Base-by-base conservation (phyloP, 2,888 invertebrate species). In the Eledona agricola region DNA sequence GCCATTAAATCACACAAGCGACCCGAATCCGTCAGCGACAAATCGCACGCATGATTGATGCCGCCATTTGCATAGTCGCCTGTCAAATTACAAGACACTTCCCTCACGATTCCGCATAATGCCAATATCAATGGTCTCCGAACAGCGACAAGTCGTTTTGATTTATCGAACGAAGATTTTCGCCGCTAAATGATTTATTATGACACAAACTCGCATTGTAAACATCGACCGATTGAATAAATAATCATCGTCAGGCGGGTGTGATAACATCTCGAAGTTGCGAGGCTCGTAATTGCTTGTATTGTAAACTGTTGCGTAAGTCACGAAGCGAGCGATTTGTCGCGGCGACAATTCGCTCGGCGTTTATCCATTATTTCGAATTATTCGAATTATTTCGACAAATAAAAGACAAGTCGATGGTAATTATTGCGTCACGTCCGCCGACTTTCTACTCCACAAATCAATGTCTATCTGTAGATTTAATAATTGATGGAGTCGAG, bases 391-490 rank as follows among this genome's bases (percentile, higher is more conserved):
- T n/a, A n/a, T n/a, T n/a, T n/a, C n/a, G n/a, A n/a, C n/a, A n/a
- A n/a, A n/a, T n/a, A n/a, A n/a, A n/a, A n/a, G n/a, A n/a, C n/a
- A n/a, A n/a, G n/a, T n/a, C n/a, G n/a, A n/a, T n/a, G n/a, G n/a
- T n/a, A n/a, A 19, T 4, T 19, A 4, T 5, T 42, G 22, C 35
- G 15, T 26, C 34, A 46, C 13, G 25, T 42, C 13, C 12, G n/a
- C n/a, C 5, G 12, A 34, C 34, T 46, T 46, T 46, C 46, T 35
- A 46, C 19, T 25, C 46, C n/a, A 46, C 46, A 34, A 46, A 46
- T 46, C 46, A 46, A 34, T 32, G 45, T 46, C 46, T 25, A 46
- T 46, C 46, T 26, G 9, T 26, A 28, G 22, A 6, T 29, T 17
- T 11, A 42, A 34, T 45, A 45, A 45, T 32, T 34, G 45, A 45